Conservation (phyloP, 2,888 invertebrate genomes). For the Dynastes tityus region DNA sequence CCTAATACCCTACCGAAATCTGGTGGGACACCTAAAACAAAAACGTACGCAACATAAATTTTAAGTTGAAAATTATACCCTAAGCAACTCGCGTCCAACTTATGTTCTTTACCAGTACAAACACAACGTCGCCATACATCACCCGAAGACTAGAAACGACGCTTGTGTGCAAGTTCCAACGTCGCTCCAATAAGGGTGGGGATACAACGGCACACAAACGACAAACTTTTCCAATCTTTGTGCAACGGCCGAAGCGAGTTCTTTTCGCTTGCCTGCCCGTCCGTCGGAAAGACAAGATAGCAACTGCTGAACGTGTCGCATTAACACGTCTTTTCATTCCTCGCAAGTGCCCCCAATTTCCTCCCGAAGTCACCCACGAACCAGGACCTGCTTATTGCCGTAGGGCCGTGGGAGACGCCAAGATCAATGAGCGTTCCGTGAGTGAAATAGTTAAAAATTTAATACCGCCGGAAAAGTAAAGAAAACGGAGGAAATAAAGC, state of each 20-base stretch:
- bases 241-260: slow-evolving; percentile 32
- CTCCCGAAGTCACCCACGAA: slow-evolving; percentile 7
- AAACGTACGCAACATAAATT: slow-evolving; percentile 45
- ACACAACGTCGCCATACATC: slow-evolving; percentile 40
- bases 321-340: slow-evolving; percentile 64
- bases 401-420: slow-evolving; percentile 54
- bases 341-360: slow-evolving; percentile 36
- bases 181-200: slow-evolving; percentile 1
- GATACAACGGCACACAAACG: slow-evolving; percentile 22
- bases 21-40: slow-evolving; percentile 46
- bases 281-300: slow-evolving; percentile 62
- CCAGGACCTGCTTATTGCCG: slow-evolving; percentile 55
- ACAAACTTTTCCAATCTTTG: slow-evolving; percentile 67
- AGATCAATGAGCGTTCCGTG: slow-evolving; percentile 66
- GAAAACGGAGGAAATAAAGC: slow-evolving; percentile 41
- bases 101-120: slow-evolving; percentile 44
- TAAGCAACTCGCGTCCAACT: slow-evolving; percentile 42
- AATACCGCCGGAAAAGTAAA: slow-evolving; percentile 58
- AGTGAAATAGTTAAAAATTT: slow-evolving; percentile 66
- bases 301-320: slow-evolving; percentile 68
- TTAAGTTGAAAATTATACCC: slow-evolving; percentile 46
- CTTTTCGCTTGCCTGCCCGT: slow-evolving; percentile 57
- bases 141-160: slow-evolving; percentile 21
- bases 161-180: slow-evolving; percentile 9
- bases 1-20: slow-evolving; percentile 20